phyloP scores from a whole-genome alignment of 1,140 invertebrate species.

The Aphelenchoides besseyi region DNA sequence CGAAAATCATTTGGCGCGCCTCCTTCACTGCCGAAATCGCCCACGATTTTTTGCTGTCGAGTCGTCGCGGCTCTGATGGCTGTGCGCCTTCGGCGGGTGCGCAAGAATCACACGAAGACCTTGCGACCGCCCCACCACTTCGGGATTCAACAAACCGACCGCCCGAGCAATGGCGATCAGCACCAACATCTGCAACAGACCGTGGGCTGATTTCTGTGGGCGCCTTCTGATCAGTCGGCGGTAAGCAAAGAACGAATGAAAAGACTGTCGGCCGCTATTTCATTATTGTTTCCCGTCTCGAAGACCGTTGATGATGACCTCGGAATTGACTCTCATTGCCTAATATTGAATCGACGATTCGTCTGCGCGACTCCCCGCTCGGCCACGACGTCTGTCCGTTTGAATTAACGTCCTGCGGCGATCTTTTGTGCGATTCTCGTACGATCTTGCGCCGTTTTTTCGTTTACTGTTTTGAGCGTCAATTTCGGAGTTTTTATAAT shows the following conservation, averaged over 20 bases:
- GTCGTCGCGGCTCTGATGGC: neutral
- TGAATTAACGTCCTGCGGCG: neutral
- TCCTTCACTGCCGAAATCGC: neutral
- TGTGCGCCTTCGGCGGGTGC: neutral
- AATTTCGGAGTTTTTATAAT: neutral
- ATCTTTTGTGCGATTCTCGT: neutral
- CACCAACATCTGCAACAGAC: neutral
- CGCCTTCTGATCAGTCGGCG: neutral
- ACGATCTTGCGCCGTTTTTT: neutral
- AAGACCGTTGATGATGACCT: neutral
- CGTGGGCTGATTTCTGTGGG: conserved; percentile 4
- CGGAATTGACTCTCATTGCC: neutral
- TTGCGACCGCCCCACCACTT: neutral
- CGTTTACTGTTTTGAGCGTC: neutral
- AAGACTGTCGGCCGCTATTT: no score
- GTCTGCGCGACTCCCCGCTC: neutral
- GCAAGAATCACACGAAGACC: neutral
- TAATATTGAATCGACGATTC: neutral
- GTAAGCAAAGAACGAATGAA: no score
- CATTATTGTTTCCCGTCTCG: no score
- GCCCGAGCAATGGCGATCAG: neutral
- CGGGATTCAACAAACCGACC: neutral
- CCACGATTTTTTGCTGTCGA: neutral
- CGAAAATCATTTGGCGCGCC: neutral
- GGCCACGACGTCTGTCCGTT: neutral